phyloP scores from a whole-genome alignment of 2,888 invertebrate genomes.

The Caenorhabditis drosophilae region DNA sequence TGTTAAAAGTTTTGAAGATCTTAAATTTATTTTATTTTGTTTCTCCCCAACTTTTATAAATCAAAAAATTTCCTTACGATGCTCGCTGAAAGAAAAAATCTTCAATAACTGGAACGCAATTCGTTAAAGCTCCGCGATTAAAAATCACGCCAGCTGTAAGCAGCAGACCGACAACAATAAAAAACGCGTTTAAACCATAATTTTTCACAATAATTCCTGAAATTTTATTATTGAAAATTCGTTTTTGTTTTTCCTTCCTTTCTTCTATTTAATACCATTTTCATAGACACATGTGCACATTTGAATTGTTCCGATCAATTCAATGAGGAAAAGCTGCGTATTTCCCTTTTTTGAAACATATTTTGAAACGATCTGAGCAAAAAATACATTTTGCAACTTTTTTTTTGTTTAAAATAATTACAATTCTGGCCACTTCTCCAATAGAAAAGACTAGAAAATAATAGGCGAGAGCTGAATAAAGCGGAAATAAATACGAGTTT shows the following conservation, averaged over 20 bases:
- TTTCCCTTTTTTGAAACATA: conserved; percentile 25
- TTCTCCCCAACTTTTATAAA: too few species aligned
- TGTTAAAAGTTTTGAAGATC: conserved; percentile 45
- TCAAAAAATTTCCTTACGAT: conserved; percentile 18
- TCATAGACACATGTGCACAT: conserved; percentile 68
- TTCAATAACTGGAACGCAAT: conserved; percentile 58
- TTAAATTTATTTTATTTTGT: conserved; percentile 20
- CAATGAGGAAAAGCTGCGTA: conserved; percentile 40
- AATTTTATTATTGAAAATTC: background rate
- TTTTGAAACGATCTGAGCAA: conserved; percentile 33
- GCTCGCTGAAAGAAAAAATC: conserved; percentile 35
- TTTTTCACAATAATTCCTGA: conserved; percentile 58
- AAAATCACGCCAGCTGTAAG: conserved; percentile 45
- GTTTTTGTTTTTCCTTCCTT: conserved; percentile 4
- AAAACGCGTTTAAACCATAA: conserved; percentile 61
- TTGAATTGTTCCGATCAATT: conserved; percentile 57
- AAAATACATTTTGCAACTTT: background rate
- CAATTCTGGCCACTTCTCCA: conserved; percentile 39
- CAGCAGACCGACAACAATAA: conserved; percentile 53
- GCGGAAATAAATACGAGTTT: conserved; percentile 25
- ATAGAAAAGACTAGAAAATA: conserved; percentile 33
- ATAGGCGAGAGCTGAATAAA: conserved; percentile 35
- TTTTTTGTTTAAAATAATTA: too few species aligned
- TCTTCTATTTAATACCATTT: conserved; percentile 60
- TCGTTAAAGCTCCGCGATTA: conserved; percentile 61